Conservation (phyloP, 2,797 vertebrate genomes). For the Brachymystax lenok region DNA sequence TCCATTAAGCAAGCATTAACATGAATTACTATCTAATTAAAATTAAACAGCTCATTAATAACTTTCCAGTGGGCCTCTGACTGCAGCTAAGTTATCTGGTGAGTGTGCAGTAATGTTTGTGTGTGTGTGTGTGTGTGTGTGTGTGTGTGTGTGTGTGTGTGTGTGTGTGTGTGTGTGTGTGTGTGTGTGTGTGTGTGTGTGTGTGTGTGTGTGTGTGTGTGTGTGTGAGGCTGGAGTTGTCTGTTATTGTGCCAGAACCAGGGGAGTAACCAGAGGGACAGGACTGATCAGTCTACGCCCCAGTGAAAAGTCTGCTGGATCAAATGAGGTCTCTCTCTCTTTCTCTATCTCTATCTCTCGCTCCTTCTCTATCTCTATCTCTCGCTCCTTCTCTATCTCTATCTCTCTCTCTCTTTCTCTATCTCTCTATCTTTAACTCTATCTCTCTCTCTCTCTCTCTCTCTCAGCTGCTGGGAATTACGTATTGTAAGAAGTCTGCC, state of each 20-base stretch:
- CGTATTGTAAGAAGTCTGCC: too few relatives aligned
- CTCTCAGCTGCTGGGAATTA: not conserved
- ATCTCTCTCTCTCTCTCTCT: not conserved
- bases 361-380: not conserved
- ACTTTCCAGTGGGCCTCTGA: conserved; percentile 73
- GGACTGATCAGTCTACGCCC: not conserved
- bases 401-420: not conserved
- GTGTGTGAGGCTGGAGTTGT: conserved; percentile 9
- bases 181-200: not conserved
- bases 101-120: conserved; percentile 33
- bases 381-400: not conserved
- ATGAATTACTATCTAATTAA: conserved; percentile 84
- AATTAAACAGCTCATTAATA: conserved; percentile 83
- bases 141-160: conserved; percentile 28
- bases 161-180: not conserved
- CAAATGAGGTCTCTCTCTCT: not conserved
- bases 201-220: conserved; percentile 1
- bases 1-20: conserved; percentile 83
- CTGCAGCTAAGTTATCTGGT: conserved; percentile 69
- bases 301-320: not conserved
- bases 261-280: not conserved
- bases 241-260: not conserved
- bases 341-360: not conserved
- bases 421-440: not conserved
- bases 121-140: conserved; percentile 6